Evolutionary conservation across 2,113 vertebrate species (phyloP), one percentile per base, ranked within the genome.

Genomic region (Callipepla squamata): DNA sequence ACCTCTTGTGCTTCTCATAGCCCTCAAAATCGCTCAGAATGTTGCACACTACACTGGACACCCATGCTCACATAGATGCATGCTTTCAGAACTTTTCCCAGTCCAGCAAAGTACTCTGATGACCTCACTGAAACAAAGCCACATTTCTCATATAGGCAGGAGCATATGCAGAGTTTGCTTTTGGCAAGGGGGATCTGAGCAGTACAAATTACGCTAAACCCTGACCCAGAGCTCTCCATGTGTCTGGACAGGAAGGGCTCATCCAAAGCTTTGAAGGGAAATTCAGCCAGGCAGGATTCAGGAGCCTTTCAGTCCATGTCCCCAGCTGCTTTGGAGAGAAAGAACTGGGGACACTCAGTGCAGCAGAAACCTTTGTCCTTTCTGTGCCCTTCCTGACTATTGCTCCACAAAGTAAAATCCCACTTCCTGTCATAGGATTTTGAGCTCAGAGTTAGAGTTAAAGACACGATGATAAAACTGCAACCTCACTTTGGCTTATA

Each of bases 351-450:
- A 53, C 66, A 9, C 38, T 23, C 23, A 70, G 50, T 66, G 40
- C 8, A 68, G 53, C 15, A 76, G 65, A 70, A 85, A 20, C 7
- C 2, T 30, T 51, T 53, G 10, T 53, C 47, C 47, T 93, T 62
- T 8, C 0, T n/a, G 25, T 0, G 0, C 11, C 14, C 23, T 51
- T 87, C 36, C n/a, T 58, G 45, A 15, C 4, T 69, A 15, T 40
- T 72, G 22, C 26, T 88, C 44, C 10, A 9, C 26, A 51, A n/a
- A 45, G 28, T 32, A 47, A 42, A 51, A 7, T 4, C 9, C 6
- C 12, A 3, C 7, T 51, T 68, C 1, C 40, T 50, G 22, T 13
- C 11, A 9, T 1, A 36, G 59, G 59, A 55, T 47, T 80, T 85
- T 62, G 38, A 59, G 47, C 34, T 75, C 86, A 72, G 47, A 86